Base-by-base conservation (phyloP, 1,140 invertebrate genomes). In the Cepaea nemoralis region DNA sequence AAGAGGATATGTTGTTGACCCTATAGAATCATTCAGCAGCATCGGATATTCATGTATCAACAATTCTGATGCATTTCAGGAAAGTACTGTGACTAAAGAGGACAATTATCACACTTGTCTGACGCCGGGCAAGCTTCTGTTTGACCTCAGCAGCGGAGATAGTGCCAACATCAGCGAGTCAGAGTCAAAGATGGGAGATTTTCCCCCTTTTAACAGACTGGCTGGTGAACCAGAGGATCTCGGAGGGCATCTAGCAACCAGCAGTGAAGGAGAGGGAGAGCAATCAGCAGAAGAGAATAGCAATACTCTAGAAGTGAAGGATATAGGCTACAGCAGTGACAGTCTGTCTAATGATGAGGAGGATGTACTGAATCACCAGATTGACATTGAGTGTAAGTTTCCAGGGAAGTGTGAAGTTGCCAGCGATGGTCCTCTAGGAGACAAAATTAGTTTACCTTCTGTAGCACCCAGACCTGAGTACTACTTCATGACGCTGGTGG, bases 301-400 rank as follows among this genome's bases (percentile, higher is more conserved):
- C 40, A 81, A 66, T 22, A 45, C 6, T 10, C 6, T 16, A 45
- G 87, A 87, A 55, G 78, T 78, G 45, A 87, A 87, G 74, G 91
- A 91, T 83, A 85, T 91, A 63, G 91, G 91, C 31, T 91, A 91
- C 83, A 89, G 89, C 48, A 91, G 90, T 83, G 91, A 90, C 81
- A 90, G 89, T 76, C 89, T 90, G 42, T 91, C 89, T 19, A 89
- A 87, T 69, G 90, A 91, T 78, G 91, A 91, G 71, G 83, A 84
- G 5, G 87, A 87, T 55, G 50, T 81, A 27, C 77, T 85, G 80
- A 71, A 77, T 19, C 75, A 83, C 39, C 84, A 85, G 80, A 84
- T 82, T 63, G 79, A 79, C 59, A 31, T 85, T 48, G 84, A 85
- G 76, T 81, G 79, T 40, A 80, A 69, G 12, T 85, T 67, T 66